These are phyloP conservation scores for Beroe ovata DNA, from an alignment of 37 sponge, comb jelly and placozoan species.

Conservation along the genomic window DNA sequence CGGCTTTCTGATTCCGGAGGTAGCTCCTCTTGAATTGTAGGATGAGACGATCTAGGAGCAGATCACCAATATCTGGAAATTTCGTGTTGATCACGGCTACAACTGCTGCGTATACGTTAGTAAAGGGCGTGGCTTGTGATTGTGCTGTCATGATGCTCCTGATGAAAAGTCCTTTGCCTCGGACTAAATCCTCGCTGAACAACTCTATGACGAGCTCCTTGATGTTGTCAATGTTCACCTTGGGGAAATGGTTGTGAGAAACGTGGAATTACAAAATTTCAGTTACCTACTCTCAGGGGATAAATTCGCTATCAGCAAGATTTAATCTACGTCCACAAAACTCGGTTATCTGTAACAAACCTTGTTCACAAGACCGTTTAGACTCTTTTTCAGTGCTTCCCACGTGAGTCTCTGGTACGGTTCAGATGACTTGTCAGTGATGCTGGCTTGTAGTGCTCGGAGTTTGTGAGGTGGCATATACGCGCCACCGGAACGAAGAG, in stretches of 20 bases:
- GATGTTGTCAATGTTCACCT: conserved; percentile 93
- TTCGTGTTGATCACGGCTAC: conserved; percentile 97
- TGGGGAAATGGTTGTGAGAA: too few species aligned
- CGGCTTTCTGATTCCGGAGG: conserved; percentile 85
- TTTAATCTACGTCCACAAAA: too few species aligned
- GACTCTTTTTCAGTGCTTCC: conserved; percentile 97
- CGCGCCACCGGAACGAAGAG: conserved; percentile 75
- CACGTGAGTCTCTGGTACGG: conserved; percentile 90
- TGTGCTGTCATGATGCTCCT: conserved; percentile 91
- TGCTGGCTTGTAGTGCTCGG: conserved; percentile 86
- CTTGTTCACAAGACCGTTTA: conserved; percentile 98
- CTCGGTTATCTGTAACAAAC: too few species aligned
- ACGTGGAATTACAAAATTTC: too few species aligned
- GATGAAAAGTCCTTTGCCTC: conserved; percentile 91
- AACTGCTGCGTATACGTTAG: conserved; percentile 93
- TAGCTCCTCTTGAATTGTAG: conserved; percentile 82
- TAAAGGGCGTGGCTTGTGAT: conserved; percentile 88
- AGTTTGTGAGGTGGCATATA: conserved; percentile 96
- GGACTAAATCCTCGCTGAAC: conserved; percentile 90
- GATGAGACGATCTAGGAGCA: conserved; percentile 83
- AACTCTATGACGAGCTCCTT: conserved; percentile 83
- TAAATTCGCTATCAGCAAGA: too few species aligned
- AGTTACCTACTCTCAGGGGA: too few species aligned
- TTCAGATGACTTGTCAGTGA: conserved; percentile 89
- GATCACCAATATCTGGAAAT: conserved; percentile 92